A percentile compares a stretch with the other conserved stretches of the same genome.
Evolutionary conservation across 1,140 invertebrate species (phyloP).

Genomic region (Dufourea novaeangliae): DNA sequence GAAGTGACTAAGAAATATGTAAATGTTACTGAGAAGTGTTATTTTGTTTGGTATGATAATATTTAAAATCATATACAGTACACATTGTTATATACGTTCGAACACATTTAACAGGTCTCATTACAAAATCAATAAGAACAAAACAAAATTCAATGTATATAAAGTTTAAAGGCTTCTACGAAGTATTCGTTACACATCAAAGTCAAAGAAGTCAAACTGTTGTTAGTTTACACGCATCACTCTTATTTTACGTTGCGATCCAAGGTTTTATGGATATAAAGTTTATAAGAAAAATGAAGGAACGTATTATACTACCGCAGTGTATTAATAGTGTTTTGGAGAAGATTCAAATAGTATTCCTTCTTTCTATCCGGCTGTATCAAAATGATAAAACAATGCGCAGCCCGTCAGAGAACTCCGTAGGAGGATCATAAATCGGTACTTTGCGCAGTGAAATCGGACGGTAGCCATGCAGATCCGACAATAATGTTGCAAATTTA

Average conservation of each 20-base stretch:
- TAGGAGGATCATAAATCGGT: slow-evolving; percentile 27
- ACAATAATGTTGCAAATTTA: slow-evolving; percentile 60
- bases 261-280: background rate
- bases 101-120: too few species aligned
- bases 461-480: slow-evolving; percentile 32
- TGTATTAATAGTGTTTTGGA: background rate
- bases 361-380: background rate
- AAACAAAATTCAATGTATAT: background rate
- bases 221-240: background rate
- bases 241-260: background rate
- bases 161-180: background rate
- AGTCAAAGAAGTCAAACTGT: background rate
- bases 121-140: background rate
- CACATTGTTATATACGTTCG: too few species aligned
- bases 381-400: slow-evolving; percentile 31
- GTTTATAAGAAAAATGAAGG: background rate
- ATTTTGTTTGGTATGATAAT: too few species aligned
- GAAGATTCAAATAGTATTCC: background rate
- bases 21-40: too few species aligned
- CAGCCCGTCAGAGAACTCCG: background rate
- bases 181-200: background rate
- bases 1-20: too few species aligned
- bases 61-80: too few species aligned
- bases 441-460: background rate
- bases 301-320: background rate